Base-by-base conservation (phyloP, 2,888 invertebrate species). In the Hypomecis atomaria region DNA sequence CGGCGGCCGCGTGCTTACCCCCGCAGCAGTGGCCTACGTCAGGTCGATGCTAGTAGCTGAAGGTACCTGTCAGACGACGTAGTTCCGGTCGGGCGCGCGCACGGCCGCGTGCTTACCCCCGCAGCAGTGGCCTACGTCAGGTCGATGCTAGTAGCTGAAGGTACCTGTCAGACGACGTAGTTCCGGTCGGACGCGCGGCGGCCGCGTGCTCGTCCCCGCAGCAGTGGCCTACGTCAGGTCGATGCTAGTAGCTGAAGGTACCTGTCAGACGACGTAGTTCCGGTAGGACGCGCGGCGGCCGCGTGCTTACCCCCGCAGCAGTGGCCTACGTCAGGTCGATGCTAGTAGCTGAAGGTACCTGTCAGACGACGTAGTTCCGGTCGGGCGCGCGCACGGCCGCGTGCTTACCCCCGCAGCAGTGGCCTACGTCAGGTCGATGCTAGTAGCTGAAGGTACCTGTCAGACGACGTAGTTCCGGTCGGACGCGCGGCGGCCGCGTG, bases 61-160 rank as follows among this genome's bases (percentile, higher is more conserved):
- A 3, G 23, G 23, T 23, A 23, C 23, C 23, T 23, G n/a, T 70
- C 83, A 92, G 43, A 93, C 76, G 62, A 93, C 75, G 69, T 93
- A 92, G 76, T 91, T 93, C 69, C 86, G 78, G 6, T 74, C 83
- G 0, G 89, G 72, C 7, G 86, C 86, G 3, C 87, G 76, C 3
- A 69, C 74, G 0, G 89, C 90, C 1, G 80, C 80, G 0, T 87
- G 85, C 11, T 93, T 94, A 88, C 0, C 94, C 94, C 0, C 89
- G 85, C 71, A 94, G 82, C 58, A 94, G 82, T 59, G 93, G 66
- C 94, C 87, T 66, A 94, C 88, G 73, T 94, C 94, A 23, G 23
- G 23, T 23, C 3, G 23, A 3, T 23, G 23, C 23, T 23, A 23
- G 23, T 23, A 23, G 3, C 23, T 23, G 23, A 23, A 3, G 23